Percentiles rank a stretch among this genome's conserved stretches.
phyloP scores from a whole-genome alignment of 64 coral and sea anemone genomes.

The Stylophora pistillata region DNA sequence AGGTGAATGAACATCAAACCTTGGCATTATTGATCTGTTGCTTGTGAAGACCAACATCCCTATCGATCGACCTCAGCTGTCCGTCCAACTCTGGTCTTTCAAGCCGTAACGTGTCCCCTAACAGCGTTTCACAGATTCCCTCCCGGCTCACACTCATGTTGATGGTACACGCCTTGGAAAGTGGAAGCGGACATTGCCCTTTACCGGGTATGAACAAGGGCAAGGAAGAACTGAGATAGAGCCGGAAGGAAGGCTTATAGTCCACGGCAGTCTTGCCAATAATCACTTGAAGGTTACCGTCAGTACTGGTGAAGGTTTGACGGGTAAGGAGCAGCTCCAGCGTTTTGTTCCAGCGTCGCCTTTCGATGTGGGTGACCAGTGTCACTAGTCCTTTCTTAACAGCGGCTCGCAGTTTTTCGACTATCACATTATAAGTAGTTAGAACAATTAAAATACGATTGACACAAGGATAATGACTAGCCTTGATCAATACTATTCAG shows the following conservation, averaged over 20 bases:
- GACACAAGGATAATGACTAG: too few relatives aligned
- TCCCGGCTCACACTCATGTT: conserved; percentile 80
- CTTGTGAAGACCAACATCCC: conserved; percentile 78
- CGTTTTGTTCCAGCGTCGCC: conserved; percentile 57
- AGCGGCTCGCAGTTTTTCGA: conserved; percentile 76
- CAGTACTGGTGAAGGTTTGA: conserved; percentile 65
- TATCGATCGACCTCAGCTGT: conserved; percentile 77
- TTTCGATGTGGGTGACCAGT: conserved; percentile 81
- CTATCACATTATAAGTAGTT: conserved; percentile 8
- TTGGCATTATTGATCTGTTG: conserved; percentile 80
- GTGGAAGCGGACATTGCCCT: conserved; percentile 53
- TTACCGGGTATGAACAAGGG: conserved; percentile 70
- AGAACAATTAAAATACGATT: not conserved
- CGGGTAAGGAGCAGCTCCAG: conserved; percentile 76
- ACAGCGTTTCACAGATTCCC: conserved; percentile 70
- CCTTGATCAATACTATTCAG: too few relatives aligned
- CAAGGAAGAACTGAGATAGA: conserved; percentile 75
- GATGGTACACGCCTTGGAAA: conserved; percentile 62
- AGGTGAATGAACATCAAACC: conserved; percentile 19
- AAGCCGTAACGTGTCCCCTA: conserved; percentile 67
- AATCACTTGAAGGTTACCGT: conserved; percentile 41
- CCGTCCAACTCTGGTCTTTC: conserved; percentile 93
- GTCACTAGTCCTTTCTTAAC: conserved; percentile 70
- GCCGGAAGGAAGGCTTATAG: conserved; percentile 78
- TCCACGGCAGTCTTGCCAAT: conserved; percentile 77